Evolutionary conservation across 37 sponge, comb jelly and placozoan genomes (phyloP), one percentile per base, ranked within the genome.

Genomic region (Dysidea cf. avara): DNA sequence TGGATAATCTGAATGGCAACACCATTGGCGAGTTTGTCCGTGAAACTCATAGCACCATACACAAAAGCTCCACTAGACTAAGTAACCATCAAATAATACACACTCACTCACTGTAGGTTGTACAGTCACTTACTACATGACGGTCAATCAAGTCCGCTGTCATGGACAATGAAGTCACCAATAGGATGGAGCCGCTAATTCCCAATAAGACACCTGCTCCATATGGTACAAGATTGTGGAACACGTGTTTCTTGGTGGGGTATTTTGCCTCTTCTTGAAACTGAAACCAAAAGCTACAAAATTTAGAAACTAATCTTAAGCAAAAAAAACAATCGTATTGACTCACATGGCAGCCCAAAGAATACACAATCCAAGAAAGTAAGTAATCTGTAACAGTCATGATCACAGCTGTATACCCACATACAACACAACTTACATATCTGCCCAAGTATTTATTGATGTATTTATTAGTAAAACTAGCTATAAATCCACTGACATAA

Each of bases 1-100:
- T 96, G 97, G 33, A 93, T 87, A 52, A 87, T 48, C 32, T 87
- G 88, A 20, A 96, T 79, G 1, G 85, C 91, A 20, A 93, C 49
- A 13, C 97, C 97, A 76, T 93, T 96, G 33, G 88, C 87, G 17
- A 96, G 75, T 67, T 96, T 96, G 66, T 96, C 97, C 0, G 88
- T 84, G 79, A 96, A 92, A 25, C 91, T 90, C 97, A 96, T 96
- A 14, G 89, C 76, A 5, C 97, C 97, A 72, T 96, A 96, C 29
- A 96, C 97, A 77, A 96, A 92, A 0, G 97, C 93, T 69, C 94
- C 80, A 53, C 87, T 92, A 3, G 75, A 76, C 95, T 94, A 76
- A 24, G 74, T 43, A 17, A 29, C 13, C 7, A 47, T 16, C 25
- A 32, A 32, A 16, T 30, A 5, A 30, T 26, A 28, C 32, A 24